Base-by-base conservation (phyloP, 1,140 invertebrate genomes). In the Tetraneura akinire region DNA sequence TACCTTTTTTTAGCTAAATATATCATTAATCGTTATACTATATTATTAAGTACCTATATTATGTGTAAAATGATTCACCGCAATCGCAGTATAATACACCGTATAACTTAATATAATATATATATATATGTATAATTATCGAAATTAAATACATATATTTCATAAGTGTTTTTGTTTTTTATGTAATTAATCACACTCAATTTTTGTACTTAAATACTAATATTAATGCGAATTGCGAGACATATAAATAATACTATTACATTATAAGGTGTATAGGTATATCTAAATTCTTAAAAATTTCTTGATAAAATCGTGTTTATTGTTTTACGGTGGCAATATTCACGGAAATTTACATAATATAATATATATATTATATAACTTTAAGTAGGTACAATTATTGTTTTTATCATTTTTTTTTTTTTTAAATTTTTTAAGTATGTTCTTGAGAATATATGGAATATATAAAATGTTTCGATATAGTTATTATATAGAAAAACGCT, bases 201-300 rank as follows among this genome's bases (percentile, higher is more conserved):
- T 23, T 37, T 37, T 4, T 68, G 4, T 23, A 42, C 1, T 21
- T 8, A 68, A 42, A 21, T 5, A 21, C 18, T 66, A 66, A 18
- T n/a, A 42, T 66, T 42, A 42, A 21, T 9, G n/a, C 32, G 13
- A 66, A 66, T 42, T 66, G 13, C n/a, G n/a, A n/a, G n/a, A n/a
- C n/a, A n/a, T n/a, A 37, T 4, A 37, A 37, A 37, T 8, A 4
- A 37, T 37, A 37, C 32, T 4, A 37, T 37, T 37, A 37, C n/a
- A n/a, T n/a, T n/a, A n/a, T n/a, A n/a, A n/a, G n/a, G n/a, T n/a
- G n/a, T n/a, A 37, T 3, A 3, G 32, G 32, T 37, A 37, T 37
- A 37, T 37, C 32, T 37, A 37, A 45, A 42, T 21, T 68, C 64
- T 68, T n/a, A n/a, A 16, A 68, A 68, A 37, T 45, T 45, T n/a